phyloP scores from a whole-genome alignment of 2,113 vertebrate genomes.

The Fregetta grallaria region DNA sequence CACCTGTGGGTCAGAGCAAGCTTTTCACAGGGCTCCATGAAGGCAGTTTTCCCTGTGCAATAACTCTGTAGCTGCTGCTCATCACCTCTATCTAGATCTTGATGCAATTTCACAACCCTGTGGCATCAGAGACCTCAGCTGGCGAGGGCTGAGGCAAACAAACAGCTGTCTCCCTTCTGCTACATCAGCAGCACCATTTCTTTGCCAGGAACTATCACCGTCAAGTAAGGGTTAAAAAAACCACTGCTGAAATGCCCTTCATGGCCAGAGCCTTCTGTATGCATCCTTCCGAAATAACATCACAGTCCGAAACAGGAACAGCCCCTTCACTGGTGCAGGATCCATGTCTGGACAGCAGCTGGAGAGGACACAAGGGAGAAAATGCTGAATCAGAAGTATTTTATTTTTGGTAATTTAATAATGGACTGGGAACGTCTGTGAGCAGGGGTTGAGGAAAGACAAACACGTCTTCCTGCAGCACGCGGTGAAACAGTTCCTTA shows the following conservation, averaged over 20 bases:
- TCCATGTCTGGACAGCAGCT: constrained; percentile 8
- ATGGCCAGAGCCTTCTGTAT: background rate
- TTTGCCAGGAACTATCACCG: background rate
- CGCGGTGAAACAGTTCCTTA: background rate
- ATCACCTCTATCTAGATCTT: constrained; percentile 4
- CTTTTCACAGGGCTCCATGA: background rate
- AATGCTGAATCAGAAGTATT: constrained; percentile 25
- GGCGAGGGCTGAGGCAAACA: background rate
- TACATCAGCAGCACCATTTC: background rate
- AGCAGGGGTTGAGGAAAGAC: background rate
- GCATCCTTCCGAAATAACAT: constrained; percentile 46
- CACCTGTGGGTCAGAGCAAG: background rate
- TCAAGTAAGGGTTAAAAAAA: constrained; percentile 29
- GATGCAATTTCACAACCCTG: background rate
- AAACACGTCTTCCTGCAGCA: background rate
- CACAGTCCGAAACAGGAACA: constrained; percentile 45
- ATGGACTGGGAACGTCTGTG: background rate
- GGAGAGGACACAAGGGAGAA: background rate
- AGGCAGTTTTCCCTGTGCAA: background rate
- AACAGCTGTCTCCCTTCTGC: background rate
- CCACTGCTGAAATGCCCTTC: background rate
- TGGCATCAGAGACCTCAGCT: background rate
- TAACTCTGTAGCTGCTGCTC: background rate
- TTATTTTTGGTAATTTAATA: constrained; percentile 44
- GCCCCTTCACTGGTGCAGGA: background rate